Evolutionary conservation across 2,888 invertebrate genomes (phyloP).

Genomic region (Cheilosia urbana): DNA sequence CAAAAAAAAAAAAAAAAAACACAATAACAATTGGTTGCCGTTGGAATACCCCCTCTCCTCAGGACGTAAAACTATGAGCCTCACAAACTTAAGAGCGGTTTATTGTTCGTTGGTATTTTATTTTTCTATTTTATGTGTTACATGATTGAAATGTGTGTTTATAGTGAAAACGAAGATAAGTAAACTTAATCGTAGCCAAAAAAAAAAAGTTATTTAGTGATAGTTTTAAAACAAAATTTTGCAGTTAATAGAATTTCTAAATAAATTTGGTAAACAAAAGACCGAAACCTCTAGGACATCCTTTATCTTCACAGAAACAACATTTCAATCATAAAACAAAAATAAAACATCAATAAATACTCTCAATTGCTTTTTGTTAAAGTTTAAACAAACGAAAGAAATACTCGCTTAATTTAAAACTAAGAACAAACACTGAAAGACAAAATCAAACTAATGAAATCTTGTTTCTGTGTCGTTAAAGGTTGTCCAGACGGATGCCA

Average conservation of each 20-base stretch:
- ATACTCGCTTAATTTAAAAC: constrained; percentile 40
- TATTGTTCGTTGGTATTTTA: constrained; percentile 42
- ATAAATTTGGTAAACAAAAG: constrained; percentile 20
- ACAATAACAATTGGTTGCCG: no score
- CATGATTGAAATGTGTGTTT: constrained; percentile 84
- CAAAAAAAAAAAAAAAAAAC: no score
- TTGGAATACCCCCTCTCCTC: no score
- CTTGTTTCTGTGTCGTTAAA: constrained; percentile 86
- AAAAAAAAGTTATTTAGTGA: constrained; percentile 39
- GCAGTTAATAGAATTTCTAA: constrained; percentile 22
- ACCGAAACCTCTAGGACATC: constrained; percentile 79
- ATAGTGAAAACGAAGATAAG: constrained; percentile 78
- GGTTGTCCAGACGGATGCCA: constrained; percentile 85
- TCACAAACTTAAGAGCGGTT: no score
- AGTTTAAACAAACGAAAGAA: constrained; percentile 31
- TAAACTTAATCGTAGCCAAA: constrained; percentile 43
- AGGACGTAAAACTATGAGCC: no score
- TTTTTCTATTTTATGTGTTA: constrained; percentile 78
- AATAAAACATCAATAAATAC: constrained; percentile 79
- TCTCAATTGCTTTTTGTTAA: constrained; percentile 47
- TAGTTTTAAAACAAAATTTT: constrained; percentile 39
- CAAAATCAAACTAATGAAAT: constrained; percentile 83
- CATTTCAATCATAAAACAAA: constrained; percentile 84
- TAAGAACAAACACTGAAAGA: constrained; percentile 58
- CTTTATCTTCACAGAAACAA: constrained; percentile 84